These are phyloP conservation scores for Scartelaos histophorus DNA, from an alignment of 2,113 vertebrate species.

Conservation along the genomic window DNA sequence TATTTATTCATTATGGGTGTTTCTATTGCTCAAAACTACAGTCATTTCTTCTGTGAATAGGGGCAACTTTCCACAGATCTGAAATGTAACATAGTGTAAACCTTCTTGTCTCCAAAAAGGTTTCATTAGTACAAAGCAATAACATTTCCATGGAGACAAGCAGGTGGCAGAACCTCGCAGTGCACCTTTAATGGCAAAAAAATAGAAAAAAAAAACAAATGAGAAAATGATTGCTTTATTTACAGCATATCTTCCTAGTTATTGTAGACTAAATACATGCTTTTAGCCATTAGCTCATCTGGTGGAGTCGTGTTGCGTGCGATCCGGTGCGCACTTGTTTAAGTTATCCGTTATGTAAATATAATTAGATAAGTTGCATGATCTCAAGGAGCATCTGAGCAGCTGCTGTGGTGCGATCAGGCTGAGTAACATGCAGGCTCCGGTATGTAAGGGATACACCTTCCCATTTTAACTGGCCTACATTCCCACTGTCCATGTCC, in stretches of 20 bases:
- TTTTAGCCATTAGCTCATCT: not conserved
- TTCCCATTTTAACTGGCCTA: constrained; percentile 71
- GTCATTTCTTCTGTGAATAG: too few relatives aligned
- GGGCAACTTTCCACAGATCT: too few relatives aligned
- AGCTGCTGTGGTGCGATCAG: constrained; percentile 47
- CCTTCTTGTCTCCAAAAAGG: too few relatives aligned
- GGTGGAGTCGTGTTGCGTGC: not conserved
- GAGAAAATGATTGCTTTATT: not conserved
- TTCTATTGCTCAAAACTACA: too few relatives aligned
- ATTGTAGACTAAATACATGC: not conserved
- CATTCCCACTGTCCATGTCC: constrained; percentile 45
- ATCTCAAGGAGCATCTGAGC: constrained; percentile 31
- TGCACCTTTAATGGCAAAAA: not conserved
- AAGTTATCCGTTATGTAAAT: constrained; percentile 31
- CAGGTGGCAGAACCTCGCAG: too few relatives aligned
- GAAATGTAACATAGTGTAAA: too few relatives aligned
- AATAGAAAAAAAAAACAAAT: not conserved
- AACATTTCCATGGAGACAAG: too few relatives aligned
- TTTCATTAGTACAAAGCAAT: too few relatives aligned
- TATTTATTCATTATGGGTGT: too few relatives aligned
- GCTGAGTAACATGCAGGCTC: constrained; percentile 32
- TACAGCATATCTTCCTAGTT: not conserved
- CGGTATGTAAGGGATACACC: constrained; percentile 62
- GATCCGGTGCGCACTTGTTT: not conserved
- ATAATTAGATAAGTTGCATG: constrained; percentile 9